Conservation (phyloP, 2,113 vertebrate genomes). For the Holacanthus passer region DNA sequence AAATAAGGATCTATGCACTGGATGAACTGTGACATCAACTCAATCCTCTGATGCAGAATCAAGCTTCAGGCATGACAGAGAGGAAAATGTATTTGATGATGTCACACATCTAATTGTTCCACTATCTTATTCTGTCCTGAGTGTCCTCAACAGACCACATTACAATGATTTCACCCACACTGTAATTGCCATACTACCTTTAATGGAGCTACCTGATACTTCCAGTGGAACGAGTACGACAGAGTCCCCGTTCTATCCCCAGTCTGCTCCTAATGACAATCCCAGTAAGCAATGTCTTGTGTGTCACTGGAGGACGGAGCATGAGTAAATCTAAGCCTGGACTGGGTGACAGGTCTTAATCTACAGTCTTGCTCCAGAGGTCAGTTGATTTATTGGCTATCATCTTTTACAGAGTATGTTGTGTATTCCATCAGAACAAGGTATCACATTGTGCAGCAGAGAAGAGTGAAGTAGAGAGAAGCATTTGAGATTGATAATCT, state of each 20-base stretch:
- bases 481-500: conserved; percentile 63
- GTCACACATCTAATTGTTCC: conserved; percentile 22
- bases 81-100: conserved; percentile 36
- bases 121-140: not conserved
- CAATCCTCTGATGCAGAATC: not conserved
- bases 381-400: conserved; percentile 74
- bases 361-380: conserved; percentile 68
- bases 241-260: not conserved
- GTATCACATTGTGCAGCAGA: conserved; percentile 35
- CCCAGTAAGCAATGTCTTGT: conserved; percentile 32
- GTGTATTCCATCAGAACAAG: conserved; percentile 64
- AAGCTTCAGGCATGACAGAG: conserved; percentile 13
- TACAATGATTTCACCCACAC: conserved; percentile 10
- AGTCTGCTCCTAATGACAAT: conserved; percentile 44
- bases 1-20: conserved; percentile 14
- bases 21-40: conserved; percentile 26
- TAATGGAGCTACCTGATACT: conserved; percentile 31
- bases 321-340: conserved; percentile 64
- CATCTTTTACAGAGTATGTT: conserved; percentile 66
- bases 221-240: conserved; percentile 17
- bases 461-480: conserved; percentile 39
- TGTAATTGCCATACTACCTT: conserved; percentile 14
- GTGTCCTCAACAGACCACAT: conserved; percentile 14
- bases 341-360: conserved; percentile 67
- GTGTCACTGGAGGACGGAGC: conserved; percentile 28